phyloP scores from a whole-genome alignment of 2,888 invertebrate species.

The Eudasyphora cyanicolor region DNA sequence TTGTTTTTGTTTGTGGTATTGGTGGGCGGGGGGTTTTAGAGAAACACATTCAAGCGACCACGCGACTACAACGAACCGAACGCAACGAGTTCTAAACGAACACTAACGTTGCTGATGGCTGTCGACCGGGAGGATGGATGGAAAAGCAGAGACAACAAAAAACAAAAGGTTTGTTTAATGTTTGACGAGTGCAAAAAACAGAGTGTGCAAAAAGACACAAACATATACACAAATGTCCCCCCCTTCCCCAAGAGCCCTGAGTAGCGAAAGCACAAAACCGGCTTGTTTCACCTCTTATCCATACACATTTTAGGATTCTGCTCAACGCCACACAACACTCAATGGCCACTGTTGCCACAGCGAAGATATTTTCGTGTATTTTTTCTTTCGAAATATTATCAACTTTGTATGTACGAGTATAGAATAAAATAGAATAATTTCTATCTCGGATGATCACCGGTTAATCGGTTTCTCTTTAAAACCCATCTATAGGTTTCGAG shows the following conservation, averaged over 20 bases:
- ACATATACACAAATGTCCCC: background rate
- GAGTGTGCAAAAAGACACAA: background rate
- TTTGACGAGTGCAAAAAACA: background rate
- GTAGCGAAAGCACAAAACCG: background rate
- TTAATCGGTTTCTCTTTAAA: no score
- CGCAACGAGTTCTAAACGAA: conserved; percentile 65
- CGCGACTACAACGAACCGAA: conserved; percentile 54
- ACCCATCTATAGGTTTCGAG: no score
- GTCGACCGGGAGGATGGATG: background rate
- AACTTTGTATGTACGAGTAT: background rate
- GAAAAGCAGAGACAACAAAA: conserved; percentile 4
- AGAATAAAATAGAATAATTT: background rate
- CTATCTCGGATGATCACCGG: no score
- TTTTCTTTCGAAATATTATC: background rate
- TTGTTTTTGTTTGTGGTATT: background rate
- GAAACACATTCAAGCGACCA: conserved; percentile 49
- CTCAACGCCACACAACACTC: background rate
- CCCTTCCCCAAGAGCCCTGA: no score
- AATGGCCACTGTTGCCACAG: background rate
- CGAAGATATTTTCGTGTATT: background rate
- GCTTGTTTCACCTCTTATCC: background rate
- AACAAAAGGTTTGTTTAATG: no score
- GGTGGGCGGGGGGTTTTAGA: background rate
- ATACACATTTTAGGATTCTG: background rate
- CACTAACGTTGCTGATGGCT: conserved; percentile 52